Conservation (phyloP, 2,113 vertebrate species). For the Dunckerocampus dactyliophorus region DNA sequence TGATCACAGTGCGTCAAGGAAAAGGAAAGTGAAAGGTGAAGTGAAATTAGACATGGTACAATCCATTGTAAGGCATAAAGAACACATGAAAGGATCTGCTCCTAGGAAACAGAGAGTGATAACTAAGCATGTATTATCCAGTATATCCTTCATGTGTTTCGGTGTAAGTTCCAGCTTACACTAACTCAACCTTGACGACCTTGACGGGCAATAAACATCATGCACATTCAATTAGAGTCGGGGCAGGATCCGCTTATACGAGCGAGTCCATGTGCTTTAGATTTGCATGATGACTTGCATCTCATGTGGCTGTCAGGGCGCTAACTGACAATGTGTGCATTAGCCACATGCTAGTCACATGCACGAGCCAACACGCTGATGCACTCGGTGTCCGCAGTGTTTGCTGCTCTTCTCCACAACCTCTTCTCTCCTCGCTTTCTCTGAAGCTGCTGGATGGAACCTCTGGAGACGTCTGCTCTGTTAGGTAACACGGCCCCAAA, state of each 20-base stretch:
- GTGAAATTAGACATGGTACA: too few relatives aligned
- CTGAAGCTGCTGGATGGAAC: constrained; percentile 8
- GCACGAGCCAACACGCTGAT: constrained; percentile 1
- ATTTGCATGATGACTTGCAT: background rate
- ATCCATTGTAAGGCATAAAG: too few relatives aligned
- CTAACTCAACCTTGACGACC: too few relatives aligned
- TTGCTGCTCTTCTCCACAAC: constrained; percentile 17
- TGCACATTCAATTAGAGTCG: constrained; percentile 1
- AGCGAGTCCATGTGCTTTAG: constrained; percentile 1
- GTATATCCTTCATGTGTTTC: too few relatives aligned
- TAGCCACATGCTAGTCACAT: constrained; percentile 1
- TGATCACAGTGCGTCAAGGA: too few relatives aligned
- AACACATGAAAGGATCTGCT: too few relatives aligned
- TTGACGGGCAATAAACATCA: background rate
- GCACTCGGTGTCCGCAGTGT: background rate
- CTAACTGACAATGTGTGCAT: constrained; percentile 14
- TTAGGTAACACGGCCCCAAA: constrained; percentile 37
- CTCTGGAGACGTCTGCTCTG: constrained; percentile 20
- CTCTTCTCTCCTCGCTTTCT: constrained; percentile 5
- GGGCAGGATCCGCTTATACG: constrained; percentile 3
- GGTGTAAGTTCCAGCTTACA: too few relatives aligned
- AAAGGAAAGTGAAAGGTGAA: too few relatives aligned
- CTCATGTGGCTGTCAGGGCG: background rate
- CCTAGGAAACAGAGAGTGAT: too few relatives aligned
- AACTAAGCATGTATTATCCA: too few relatives aligned